Evolutionary conservation across 1,140 invertebrate species (phyloP), one percentile per base, ranked within the genome.

Genomic region (Drosophila malerkotliana): DNA sequence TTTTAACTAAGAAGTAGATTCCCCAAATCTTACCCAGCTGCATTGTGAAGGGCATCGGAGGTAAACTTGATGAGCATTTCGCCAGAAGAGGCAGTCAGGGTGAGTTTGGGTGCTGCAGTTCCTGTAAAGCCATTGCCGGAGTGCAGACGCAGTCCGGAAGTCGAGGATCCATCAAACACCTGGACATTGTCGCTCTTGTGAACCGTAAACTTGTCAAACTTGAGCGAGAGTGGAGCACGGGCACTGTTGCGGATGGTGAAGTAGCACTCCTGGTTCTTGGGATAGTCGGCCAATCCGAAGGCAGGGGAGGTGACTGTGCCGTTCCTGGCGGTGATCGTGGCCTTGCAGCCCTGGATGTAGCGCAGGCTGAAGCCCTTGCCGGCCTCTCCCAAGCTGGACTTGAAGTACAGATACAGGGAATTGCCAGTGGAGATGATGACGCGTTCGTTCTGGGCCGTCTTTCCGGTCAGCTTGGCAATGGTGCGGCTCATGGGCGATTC

Each of bases 371-470:
- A 99, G n/a, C 98, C 98, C 83, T 96, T 95, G 78, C 95, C 95
- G 0, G 96, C 97, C 90, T 98, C 96, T 21, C 96, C 97, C 18
- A 98, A 93, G 79, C 96, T 97, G 0, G 97, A 98, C 91, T 97
- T 96, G 90, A 98, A 97, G 89, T 99, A 99, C 53, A 99, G 91
- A 91, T 99, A 99, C 3, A 99, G 90, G 77, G 96, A 94, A 89
- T 95, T 98, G 24, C 96, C 95, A 0, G 98, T 99, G 0, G 98
- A 98, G 92, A 98, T 97, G 24, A 99, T 94, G 10, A 98, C 96
- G 69, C 95, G 94, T 63, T 96, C 95, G 90, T 98, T 97, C 62
- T 96, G 94, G 62, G 94, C 93, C 1, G 94, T 93, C 60, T 94
- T 93, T 48, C 98, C 98, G 2, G 97, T 97, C 28, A 99, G 91